A percentile compares a stretch with the other conserved stretches of the same genome.
Conservation (phyloP, 2,113 vertebrate species). For the Otis tarda region DNA sequence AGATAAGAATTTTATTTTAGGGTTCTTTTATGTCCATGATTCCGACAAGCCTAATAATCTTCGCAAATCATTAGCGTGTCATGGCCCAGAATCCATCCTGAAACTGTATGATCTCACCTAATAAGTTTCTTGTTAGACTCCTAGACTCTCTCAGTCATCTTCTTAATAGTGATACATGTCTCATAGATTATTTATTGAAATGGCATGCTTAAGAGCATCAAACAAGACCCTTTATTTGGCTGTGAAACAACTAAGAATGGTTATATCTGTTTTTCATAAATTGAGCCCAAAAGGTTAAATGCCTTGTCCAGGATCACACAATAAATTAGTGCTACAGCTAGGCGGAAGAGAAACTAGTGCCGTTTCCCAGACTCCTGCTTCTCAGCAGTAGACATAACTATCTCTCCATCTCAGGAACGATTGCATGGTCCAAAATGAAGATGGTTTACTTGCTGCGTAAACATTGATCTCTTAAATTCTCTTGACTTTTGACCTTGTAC, state of each 20-base stretch:
- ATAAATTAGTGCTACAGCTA: slow-evolving; percentile 4
- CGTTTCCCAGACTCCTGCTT: not conserved
- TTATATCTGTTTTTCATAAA: slow-evolving; percentile 45
- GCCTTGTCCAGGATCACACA: not conserved
- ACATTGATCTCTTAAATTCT: not conserved
- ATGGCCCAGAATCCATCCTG: slow-evolving; percentile 16
- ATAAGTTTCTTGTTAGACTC: slow-evolving; percentile 41
- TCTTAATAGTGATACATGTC: slow-evolving; percentile 18
- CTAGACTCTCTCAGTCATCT: not conserved
- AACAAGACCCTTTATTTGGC: not conserved
- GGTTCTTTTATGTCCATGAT: slow-evolving; percentile 1
- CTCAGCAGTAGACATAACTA: not conserved
- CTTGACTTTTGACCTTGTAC: not conserved
- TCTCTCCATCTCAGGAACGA: not conserved
- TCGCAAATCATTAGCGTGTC: slow-evolving; percentile 38
- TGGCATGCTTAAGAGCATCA: slow-evolving; percentile 23
- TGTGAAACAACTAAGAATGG: slow-evolving; percentile 1
- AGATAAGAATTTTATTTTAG: slow-evolving; percentile 41
- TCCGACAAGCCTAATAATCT: not conserved
- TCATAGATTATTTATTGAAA: slow-evolving; percentile 29
- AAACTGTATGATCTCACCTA: slow-evolving; percentile 42
- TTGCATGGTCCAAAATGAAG: not conserved
- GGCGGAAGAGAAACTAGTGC: not conserved
- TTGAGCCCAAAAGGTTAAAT: slow-evolving; percentile 22
- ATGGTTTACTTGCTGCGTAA: not conserved